Base-by-base conservation (phyloP, 2,797 vertebrate species). In the Cuculus canorus region DNA sequence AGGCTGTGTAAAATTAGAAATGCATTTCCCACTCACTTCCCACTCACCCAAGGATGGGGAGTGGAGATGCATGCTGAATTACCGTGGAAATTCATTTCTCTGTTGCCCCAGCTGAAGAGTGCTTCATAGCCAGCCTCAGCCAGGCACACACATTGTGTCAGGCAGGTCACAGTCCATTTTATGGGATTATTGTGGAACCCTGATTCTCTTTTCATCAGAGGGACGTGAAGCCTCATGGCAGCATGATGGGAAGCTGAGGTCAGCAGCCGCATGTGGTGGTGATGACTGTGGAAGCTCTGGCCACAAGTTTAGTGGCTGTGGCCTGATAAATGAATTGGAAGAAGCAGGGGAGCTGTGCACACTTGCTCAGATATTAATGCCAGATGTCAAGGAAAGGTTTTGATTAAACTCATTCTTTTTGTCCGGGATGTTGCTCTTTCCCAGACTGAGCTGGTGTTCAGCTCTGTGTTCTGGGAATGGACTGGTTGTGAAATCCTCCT, bases 321-420 rank as follows among this genome's bases (percentile, higher is more conserved):
- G 39, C 25, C 45, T 23, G 56, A 57, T 80, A 32, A 77, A 60
- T 59, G 80, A 66, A 81, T 83, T 77, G 43, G 68, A 63, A 78
- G 71, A 64, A 83, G 81, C 76, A 73, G 56, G 83, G 86, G 33
- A 85, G 64, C 86, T 15, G 1, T 23, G 70, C 60, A 27, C 1
- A 0, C 39, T 86, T 2, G 0, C 82, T 84, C 8, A 16, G 30
- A 86, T 90, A 97, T 95, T 94, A 80, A 81, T 91, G 80, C 96
- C 97, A 97, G 96, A 97, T 96, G 95, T 94, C 14, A 28, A 86
- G 60, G 87, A 54, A 95, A 93, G 81, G 84, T 96, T 97, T 97
- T 92, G 79, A 95, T 96, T 96, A 96, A 92, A 73, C 53, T 56
- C 48, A 68, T 91, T 93, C 81, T 84, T 86, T 81, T 61, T 7